Percentiles rank a stretch among this genome's conserved stretches.
Evolutionary conservation across 1,140 invertebrate species (phyloP).

Genomic region (Octopus sinensis): DNA sequence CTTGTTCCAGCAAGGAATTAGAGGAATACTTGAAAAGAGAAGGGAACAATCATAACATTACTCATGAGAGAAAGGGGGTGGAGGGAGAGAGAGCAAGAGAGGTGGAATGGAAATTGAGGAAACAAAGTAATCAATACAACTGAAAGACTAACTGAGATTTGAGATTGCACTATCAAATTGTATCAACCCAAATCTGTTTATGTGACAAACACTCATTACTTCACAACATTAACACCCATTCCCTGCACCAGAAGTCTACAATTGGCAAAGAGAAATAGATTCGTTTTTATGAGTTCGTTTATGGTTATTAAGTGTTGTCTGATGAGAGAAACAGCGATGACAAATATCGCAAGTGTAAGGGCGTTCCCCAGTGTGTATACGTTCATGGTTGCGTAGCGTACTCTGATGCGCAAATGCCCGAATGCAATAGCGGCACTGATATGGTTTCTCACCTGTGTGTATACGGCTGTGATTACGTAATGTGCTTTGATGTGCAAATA

Average conservation of each 20-base stretch:
- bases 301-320: conserved; percentile 40
- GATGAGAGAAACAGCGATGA: conserved; percentile 26
- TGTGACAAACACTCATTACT: too few species aligned
- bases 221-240: too few species aligned
- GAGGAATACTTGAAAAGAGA: too few species aligned
- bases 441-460: conserved; percentile 24
- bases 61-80: too few species aligned
- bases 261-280: conserved; percentile 9
- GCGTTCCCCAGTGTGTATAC: conserved; percentile 27
- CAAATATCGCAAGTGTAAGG: conserved; percentile 25
- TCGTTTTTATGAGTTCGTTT: conserved; percentile 34
- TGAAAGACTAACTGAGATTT: too few species aligned
- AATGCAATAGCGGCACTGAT: conserved; percentile 13
- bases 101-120: too few species aligned
- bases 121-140: too few species aligned
- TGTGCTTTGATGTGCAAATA: conserved; percentile 13
- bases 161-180: too few species aligned
- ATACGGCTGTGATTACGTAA: conserved; percentile 24
- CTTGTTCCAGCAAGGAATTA: too few species aligned
- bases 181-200: too few species aligned
- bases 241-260: background rate
- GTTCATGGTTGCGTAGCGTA: conserved; percentile 27
- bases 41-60: too few species aligned
- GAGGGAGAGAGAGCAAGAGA: too few species aligned
- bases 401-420: conserved; percentile 16